Conservation (phyloP, 2,113 vertebrate species). For the Hemiprocne comata region DNA sequence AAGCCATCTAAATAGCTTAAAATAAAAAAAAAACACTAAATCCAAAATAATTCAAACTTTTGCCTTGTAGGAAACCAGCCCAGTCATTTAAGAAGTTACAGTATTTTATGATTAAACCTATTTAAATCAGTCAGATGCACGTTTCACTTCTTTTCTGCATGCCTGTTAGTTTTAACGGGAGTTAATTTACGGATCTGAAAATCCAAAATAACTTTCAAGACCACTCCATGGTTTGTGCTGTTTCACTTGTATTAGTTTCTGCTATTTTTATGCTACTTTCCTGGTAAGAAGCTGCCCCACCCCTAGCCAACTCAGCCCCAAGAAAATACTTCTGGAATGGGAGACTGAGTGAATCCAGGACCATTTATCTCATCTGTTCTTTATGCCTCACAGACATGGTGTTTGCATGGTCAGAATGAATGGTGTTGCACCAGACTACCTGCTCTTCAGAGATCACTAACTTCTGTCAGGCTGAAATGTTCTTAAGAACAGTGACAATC, state of each 20-base stretch:
- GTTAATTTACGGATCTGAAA: not conserved
- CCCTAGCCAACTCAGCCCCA: not conserved
- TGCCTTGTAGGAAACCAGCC: not conserved
- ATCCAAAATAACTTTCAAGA: not conserved
- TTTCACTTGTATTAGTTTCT: not conserved
- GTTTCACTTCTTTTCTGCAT: not conserved
- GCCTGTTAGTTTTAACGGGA: not conserved
- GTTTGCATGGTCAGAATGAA: not conserved
- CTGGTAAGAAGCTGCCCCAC: not conserved
- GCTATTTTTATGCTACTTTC: not conserved
- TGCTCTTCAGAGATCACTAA: not conserved
- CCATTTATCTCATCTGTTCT: not conserved
- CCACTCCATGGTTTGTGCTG: not conserved
- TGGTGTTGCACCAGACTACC: not conserved
- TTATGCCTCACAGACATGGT: not conserved
- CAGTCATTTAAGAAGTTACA: not conserved
- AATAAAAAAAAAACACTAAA: not conserved
- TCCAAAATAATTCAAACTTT: not conserved
- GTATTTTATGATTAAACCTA: not conserved
- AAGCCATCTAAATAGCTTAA: not conserved
- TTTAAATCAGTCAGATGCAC: not conserved
- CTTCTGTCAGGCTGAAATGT: not conserved
- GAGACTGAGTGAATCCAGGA: not conserved
- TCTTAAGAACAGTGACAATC: not conserved
- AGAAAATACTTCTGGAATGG: not conserved